A percentile compares a stretch with the other conserved stretches of the same genome.
phyloP scores from a whole-genome alignment of 2,113 vertebrate species.

The Petaurus breviceps region DNA sequence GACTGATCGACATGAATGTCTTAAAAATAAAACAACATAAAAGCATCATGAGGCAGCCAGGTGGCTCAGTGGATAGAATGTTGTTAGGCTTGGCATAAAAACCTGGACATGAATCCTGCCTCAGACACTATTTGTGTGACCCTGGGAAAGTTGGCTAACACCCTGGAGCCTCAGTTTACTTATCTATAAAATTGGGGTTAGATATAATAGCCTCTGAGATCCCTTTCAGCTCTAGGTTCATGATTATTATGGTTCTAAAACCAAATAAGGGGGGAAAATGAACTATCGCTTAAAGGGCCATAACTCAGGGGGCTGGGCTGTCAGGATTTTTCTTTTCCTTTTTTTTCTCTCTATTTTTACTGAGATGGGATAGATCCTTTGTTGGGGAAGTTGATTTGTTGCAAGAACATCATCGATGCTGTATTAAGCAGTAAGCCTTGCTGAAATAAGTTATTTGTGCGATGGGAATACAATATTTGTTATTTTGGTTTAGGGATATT shows the following conservation, averaged over 20 bases:
- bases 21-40: not conserved
- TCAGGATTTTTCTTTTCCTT: not conserved
- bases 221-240: not conserved
- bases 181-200: not conserved
- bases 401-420: not conserved
- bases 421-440: not conserved
- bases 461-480: slow-evolving; percentile 32
- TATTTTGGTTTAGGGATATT: not conserved
- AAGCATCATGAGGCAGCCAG: not conserved
- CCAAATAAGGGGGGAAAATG: not conserved
- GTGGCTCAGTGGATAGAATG: not conserved
- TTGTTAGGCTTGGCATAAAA: not conserved
- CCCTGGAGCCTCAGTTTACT: not conserved
- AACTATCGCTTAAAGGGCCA: not conserved
- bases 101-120: not conserved
- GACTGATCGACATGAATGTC: not conserved
- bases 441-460: slow-evolving; percentile 44
- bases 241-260: not conserved
- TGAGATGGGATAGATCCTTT: not conserved
- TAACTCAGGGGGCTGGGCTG: not conserved
- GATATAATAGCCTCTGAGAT: not conserved
- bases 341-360: not conserved
- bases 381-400: not conserved
- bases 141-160: not conserved
- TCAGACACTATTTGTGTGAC: not conserved